A percentile compares a stretch with the other conserved stretches of the same genome.
phyloP scores from a whole-genome alignment of 2,797 vertebrate species.

The Gadopsis marmoratus region DNA sequence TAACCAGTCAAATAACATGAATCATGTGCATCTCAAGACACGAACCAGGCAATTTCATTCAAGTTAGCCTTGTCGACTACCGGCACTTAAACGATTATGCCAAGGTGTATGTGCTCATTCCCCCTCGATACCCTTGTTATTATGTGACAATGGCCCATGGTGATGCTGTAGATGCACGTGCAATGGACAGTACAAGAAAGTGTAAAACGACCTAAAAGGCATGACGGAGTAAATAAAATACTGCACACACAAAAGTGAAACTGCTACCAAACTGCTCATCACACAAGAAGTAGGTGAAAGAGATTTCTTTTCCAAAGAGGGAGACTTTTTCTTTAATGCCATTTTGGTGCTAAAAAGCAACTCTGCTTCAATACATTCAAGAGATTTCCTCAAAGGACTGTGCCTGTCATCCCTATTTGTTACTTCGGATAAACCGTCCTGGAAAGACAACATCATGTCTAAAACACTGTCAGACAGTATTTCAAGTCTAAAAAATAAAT shows the following conservation, averaged over 20 bases:
- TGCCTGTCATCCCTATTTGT: background rate
- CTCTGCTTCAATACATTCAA: background rate
- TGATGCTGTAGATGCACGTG: background rate
- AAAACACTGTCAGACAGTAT: background rate
- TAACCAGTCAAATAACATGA: background rate
- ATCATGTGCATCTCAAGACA: background rate
- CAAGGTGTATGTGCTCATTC: background rate
- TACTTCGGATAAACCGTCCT: background rate
- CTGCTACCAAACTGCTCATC: conserved; percentile 1
- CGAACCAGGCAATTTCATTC: background rate
- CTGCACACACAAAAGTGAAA: conserved; percentile 22
- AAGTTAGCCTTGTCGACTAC: background rate
- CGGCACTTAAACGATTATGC: background rate
- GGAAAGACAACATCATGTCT: background rate
- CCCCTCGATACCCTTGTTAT: too few species aligned
- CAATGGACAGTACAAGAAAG: background rate
- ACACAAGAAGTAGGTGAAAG: background rate
- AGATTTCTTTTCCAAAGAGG: background rate
- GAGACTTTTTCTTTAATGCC: background rate
- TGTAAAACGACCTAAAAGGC: background rate
- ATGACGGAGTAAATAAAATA: conserved; percentile 1
- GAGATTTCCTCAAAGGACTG: background rate
- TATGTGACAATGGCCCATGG: too few species aligned
- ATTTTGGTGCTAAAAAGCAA: background rate
- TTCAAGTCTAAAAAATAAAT: background rate